Evolutionary conservation across 2,113 vertebrate genomes (phyloP), one percentile per base, ranked within the genome.

Genomic region (Cinclus cinclus): DNA sequence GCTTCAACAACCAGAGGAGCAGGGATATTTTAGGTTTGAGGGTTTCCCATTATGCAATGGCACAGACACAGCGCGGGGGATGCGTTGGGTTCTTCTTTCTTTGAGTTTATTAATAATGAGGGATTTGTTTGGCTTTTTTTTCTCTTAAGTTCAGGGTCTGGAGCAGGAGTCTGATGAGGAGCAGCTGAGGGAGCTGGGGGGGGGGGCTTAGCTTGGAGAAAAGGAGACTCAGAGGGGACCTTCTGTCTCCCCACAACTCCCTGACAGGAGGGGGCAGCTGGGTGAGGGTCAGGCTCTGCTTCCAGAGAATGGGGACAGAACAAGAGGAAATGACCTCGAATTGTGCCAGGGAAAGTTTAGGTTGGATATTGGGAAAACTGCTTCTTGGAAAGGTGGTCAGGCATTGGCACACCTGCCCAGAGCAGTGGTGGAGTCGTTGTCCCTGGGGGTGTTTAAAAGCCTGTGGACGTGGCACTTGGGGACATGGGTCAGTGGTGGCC

Each of bases 321-420:
- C 0, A 0, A 53, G 55, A n/a, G 55, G 55, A 0, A 60, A 39
- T 0, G 1, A 3, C 27, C 64, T 39, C 47, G 53, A 0, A 33
- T 0, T 39, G 23, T 1, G 15, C 74, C 56, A 39, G 56, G n/a
- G n/a, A 5, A 71, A 1, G 24, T 3, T 70, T 1, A 20, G n/a
- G 16, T 3, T 21, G 75, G 30, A 35, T 31, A 47, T 56, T 41
- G 30, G 30, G 35, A 41, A 47, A 35, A 56, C 25, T 63, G 1
- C 41, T n/a, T 11, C 5, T 10, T 41, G 41, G 41, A 41, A 63
- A 47, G 41, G 49, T n/a, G 28, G 0, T 37, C 55, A 44, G 55
- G 56, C n/a, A 23, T 8, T 47, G 64, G 46, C 9, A 60, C 16
- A 19, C 5, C 46, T 52, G 46, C 33, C 28, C 64, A 47, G 47